These are phyloP conservation scores for Loripinus fragilis DNA, from an alignment of 2,888 invertebrate genomes.

Conservation along the genomic window DNA sequence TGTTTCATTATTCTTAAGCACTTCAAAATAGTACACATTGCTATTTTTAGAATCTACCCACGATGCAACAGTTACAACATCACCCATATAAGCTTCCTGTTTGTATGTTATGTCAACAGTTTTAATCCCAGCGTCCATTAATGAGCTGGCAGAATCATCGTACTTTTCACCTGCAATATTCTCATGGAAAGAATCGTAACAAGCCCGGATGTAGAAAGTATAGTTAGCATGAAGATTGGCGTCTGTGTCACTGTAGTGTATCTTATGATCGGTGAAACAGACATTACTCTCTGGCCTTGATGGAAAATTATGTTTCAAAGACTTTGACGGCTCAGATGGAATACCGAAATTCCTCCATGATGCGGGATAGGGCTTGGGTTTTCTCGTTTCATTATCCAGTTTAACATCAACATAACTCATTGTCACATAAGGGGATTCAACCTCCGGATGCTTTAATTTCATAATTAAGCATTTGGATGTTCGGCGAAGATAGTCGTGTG, in stretches of 20 bases:
- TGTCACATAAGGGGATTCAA: constrained; percentile 23
- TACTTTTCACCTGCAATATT: constrained; percentile 20
- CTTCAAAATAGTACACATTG: constrained; percentile 37
- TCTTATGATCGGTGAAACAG: constrained; percentile 14
- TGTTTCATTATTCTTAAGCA: constrained; percentile 21
- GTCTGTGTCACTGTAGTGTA: constrained; percentile 43
- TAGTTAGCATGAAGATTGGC: constrained; percentile 45
- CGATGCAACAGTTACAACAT: constrained; percentile 35
- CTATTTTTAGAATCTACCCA: constrained; percentile 28
- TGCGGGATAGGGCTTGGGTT: constrained; percentile 38
- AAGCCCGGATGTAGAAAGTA: constrained; percentile 29
- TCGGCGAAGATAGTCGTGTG: constrained; percentile 27
- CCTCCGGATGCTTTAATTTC: constrained; percentile 30
- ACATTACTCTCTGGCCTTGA: constrained; percentile 14
- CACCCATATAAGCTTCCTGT: constrained; percentile 40
- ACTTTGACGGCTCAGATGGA: constrained; percentile 26
- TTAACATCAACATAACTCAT: constrained; percentile 28
- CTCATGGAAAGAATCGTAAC: constrained; percentile 39
- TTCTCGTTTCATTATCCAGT: constrained; percentile 39
- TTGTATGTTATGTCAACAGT: constrained; percentile 36
- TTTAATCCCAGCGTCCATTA: constrained; percentile 32
- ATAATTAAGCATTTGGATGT: constrained; percentile 22
- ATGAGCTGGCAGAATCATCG: neutral
- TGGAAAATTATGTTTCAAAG: constrained; percentile 28
- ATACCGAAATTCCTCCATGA: constrained; percentile 33